These are phyloP conservation scores for Tricholauxania praeusta DNA, from an alignment of 2,888 invertebrate species.

Conservation along the genomic window DNA sequence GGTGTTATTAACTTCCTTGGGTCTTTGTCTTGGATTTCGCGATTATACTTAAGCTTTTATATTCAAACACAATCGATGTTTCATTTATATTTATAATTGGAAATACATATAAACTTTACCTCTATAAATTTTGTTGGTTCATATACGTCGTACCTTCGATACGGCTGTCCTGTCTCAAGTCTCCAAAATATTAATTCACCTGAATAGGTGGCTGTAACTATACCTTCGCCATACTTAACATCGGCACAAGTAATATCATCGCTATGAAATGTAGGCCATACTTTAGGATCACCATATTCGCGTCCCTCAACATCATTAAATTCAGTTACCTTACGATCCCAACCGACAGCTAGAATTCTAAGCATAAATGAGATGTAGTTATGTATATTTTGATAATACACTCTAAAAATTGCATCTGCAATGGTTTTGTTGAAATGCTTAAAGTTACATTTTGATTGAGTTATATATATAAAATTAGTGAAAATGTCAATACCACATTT, in stretches of 20 bases:
- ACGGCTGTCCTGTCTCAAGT: conserved; percentile 84
- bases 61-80: neutral
- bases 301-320: conserved; percentile 71
- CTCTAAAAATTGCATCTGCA: neutral
- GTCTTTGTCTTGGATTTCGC: conserved; percentile 38
- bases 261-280: conserved; percentile 79
- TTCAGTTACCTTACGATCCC: conserved; percentile 81
- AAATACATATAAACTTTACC: conserved; percentile 40
- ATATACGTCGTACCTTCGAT: conserved; percentile 68
- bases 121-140: conserved; percentile 65
- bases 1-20: neutral
- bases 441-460: too few relatives aligned
- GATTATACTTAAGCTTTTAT: conserved; percentile 49
- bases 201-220: conserved; percentile 81
- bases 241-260: conserved; percentile 82
- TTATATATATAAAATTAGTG: too few relatives aligned
- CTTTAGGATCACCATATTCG: conserved; percentile 73
- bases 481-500: too few relatives aligned
- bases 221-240: conserved; percentile 74
- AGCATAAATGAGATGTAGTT: neutral
- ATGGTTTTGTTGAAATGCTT: too few relatives aligned
- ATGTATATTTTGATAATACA: neutral
- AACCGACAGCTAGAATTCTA: conserved; percentile 82
- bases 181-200: conserved; percentile 87
- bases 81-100: neutral